Conservation (phyloP, 2,797 vertebrate species). For the Myripristis murdjan region DNA sequence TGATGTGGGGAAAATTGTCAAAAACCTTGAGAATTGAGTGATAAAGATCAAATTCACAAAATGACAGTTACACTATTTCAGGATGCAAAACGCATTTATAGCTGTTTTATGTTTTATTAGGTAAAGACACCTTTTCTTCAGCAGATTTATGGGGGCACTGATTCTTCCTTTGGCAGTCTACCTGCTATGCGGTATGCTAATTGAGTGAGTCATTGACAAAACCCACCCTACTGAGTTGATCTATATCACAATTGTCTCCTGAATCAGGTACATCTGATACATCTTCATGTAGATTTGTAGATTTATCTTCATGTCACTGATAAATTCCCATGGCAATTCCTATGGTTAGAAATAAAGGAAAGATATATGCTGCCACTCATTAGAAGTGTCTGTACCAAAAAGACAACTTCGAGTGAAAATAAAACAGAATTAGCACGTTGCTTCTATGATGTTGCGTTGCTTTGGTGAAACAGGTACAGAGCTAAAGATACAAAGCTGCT, state of each 20-base stretch:
- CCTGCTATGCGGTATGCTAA: slow-evolving; percentile 85
- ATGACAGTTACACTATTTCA: slow-evolving; percentile 39
- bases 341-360: slow-evolving; percentile 83
- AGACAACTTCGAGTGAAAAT: slow-evolving; percentile 45
- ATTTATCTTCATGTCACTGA: slow-evolving; percentile 78
- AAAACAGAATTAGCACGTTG: slow-evolving; percentile 30
- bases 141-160: slow-evolving; percentile 84
- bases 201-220: slow-evolving; percentile 81
- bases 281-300: slow-evolving; percentile 72
- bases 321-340: slow-evolving; percentile 75
- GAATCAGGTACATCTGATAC: slow-evolving; percentile 63
- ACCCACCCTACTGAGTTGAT: slow-evolving; percentile 74
- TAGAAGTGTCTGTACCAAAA: slow-evolving; percentile 54
- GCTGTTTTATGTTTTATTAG: slow-evolving; percentile 74
- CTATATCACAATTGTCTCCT: slow-evolving; percentile 84
- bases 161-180: slow-evolving; percentile 73
- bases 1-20: slow-evolving; percentile 9
- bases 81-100: slow-evolving; percentile 56
- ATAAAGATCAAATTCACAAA: slow-evolving; percentile 48
- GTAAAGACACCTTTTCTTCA: slow-evolving; percentile 76
- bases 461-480: no score
- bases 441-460: slow-evolving; percentile 6
- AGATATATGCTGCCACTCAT: slow-evolving; percentile 66
- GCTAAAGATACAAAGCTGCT: background rate
- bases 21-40: slow-evolving; percentile 28